These are phyloP conservation scores for Andrena hattorfiana DNA, from an alignment of 2,888 invertebrate species.

Conservation along the genomic window DNA sequence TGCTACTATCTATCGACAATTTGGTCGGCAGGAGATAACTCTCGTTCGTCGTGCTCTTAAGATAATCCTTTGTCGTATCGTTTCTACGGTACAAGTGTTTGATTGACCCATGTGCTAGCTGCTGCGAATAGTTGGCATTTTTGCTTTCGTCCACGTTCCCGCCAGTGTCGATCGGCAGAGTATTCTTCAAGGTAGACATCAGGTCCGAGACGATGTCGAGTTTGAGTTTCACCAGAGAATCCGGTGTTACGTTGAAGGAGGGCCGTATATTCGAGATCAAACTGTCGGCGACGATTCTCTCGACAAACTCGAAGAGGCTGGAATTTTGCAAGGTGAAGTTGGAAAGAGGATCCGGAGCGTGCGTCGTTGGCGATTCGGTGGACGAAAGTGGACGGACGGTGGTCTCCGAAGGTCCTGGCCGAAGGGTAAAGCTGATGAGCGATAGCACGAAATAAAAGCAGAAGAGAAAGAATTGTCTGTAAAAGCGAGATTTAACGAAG, in stretches of 20 bases:
- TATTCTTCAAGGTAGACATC: constrained; percentile 71
- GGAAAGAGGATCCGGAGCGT: background rate
- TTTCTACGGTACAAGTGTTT: constrained; percentile 16
- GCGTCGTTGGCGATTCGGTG: background rate
- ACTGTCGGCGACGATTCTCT: constrained; percentile 73
- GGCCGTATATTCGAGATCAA: constrained; percentile 69
- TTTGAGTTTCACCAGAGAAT: constrained; percentile 70
- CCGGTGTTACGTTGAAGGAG: constrained; percentile 68
- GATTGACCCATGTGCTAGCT: background rate
- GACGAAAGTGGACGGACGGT: background rate
- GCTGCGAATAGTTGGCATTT: constrained; percentile 11
- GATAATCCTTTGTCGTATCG: constrained; percentile 7
- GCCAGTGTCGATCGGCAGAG: constrained; percentile 48
- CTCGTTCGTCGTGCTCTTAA: constrained; percentile 3
- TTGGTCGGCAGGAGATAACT: constrained; percentile 13
- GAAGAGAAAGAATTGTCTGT: constrained; percentile 96
- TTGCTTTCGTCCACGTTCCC: constrained; percentile 17
- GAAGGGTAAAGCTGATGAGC: constrained; percentile 93
- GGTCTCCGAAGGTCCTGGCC: constrained; percentile 91
- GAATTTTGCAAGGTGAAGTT: constrained; percentile 20
- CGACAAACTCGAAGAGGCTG: constrained; percentile 70
- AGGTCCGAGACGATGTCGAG: constrained; percentile 75
- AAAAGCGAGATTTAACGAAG: constrained; percentile 96
- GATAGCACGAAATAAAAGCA: constrained; percentile 96
- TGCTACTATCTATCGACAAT: background rate